A percentile compares a stretch with the other conserved stretches of the same genome.
Conservation (phyloP, 2,888 invertebrate species). For the Erebia palarica region DNA sequence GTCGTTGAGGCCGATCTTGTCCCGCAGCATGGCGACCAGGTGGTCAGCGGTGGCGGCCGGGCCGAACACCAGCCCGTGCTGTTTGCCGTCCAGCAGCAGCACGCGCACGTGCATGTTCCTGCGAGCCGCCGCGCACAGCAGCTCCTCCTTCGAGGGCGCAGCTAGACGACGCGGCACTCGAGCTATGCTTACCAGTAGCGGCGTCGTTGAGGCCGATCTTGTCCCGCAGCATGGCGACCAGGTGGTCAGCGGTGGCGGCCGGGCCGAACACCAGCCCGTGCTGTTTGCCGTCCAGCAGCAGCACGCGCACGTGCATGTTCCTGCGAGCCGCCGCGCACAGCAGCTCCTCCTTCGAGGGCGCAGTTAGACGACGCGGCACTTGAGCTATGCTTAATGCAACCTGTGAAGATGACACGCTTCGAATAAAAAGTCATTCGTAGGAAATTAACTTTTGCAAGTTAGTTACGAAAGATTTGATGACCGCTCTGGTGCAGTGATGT, state of each 20-base stretch:
- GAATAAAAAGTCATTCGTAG: not conserved
- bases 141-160: constrained; percentile 96
- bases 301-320: constrained; percentile 94
- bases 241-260: constrained; percentile 94
- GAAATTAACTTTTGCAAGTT: no score
- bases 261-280: constrained; percentile 98
- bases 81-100: constrained; percentile 96
- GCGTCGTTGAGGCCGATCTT: constrained; percentile 93
- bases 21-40: constrained; percentile 92
- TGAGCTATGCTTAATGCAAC: constrained; percentile 76
- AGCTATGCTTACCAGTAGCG: constrained; percentile 84
- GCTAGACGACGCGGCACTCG: constrained; percentile 89
- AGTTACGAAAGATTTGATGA: no score
- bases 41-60: constrained; percentile 96
- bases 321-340: constrained; percentile 95
- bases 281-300: constrained; percentile 97
- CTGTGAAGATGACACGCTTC: constrained; percentile 44
- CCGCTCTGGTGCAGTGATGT: no score
- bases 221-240: constrained; percentile 92
- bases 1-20: constrained; percentile 93
- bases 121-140: constrained; percentile 95
- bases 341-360: constrained; percentile 96
- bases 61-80: constrained; percentile 97
- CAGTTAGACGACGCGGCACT: constrained; percentile 90
- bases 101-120: constrained; percentile 95